Percentiles rank a stretch among this genome's conserved stretches.
phyloP scores from a whole-genome alignment of 2,797 vertebrate genomes.

The Gallinago stenura region DNA sequence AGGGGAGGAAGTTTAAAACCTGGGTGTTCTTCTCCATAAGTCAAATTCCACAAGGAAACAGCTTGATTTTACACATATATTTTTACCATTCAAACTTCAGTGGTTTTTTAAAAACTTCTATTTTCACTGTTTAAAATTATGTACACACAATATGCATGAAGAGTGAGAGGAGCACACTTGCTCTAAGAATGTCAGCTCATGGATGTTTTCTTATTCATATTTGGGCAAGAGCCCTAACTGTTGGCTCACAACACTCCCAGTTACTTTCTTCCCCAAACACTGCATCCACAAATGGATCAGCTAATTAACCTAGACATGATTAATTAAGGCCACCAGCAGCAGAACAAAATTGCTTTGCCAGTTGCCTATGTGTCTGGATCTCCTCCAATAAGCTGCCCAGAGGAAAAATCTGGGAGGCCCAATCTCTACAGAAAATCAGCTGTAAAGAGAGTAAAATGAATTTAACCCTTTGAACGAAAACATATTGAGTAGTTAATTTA shows the following conservation, averaged over 20 bases:
- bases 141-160: background rate
- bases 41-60: slow-evolving; percentile 74
- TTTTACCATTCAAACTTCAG: slow-evolving; percentile 72
- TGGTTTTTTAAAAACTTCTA: slow-evolving; percentile 51
- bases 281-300: slow-evolving; percentile 9
- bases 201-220: background rate
- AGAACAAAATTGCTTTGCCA: background rate
- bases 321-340: slow-evolving; percentile 39
- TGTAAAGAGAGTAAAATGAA: background rate
- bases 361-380: background rate
- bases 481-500: background rate
- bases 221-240: background rate
- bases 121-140: slow-evolving; percentile 60
- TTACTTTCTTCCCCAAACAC: slow-evolving; percentile 15
- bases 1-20: slow-evolving; percentile 79
- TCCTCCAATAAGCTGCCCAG: background rate
- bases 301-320: slow-evolving; percentile 54
- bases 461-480: background rate
- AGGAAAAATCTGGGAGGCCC: background rate
- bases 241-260: background rate
- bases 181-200: background rate
- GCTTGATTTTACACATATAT: slow-evolving; percentile 71
- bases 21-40: slow-evolving; percentile 75
- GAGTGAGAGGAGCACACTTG: background rate
- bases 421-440: background rate